Conservation (phyloP, 2,113 vertebrate genomes). For the Neoarius graeffei region DNA sequence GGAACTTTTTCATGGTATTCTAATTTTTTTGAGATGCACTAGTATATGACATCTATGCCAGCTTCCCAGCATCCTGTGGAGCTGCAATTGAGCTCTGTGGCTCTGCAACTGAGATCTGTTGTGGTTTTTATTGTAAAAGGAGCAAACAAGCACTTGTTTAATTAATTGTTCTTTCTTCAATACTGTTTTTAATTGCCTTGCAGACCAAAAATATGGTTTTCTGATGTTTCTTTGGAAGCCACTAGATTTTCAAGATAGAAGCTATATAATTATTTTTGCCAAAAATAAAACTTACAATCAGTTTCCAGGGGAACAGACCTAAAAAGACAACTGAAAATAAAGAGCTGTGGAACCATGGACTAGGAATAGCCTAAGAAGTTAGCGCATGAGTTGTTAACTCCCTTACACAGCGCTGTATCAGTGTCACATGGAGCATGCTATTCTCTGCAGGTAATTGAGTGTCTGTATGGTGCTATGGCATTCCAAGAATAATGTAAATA, state of each 20-base stretch:
- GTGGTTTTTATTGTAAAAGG: background rate
- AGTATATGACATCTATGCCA: slow-evolving; percentile 17
- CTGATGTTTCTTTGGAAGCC: background rate
- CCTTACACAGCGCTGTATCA: slow-evolving; percentile 19
- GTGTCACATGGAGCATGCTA: background rate
- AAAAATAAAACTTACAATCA: background rate
- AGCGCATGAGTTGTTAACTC: background rate
- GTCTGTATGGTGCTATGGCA: slow-evolving; percentile 22
- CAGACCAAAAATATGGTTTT: background rate
- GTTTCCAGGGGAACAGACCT: background rate
- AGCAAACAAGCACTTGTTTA: background rate
- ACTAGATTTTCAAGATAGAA: background rate
- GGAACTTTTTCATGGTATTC: no score
- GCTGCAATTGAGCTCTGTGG: background rate
- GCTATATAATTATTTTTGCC: background rate
- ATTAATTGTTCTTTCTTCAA: background rate
- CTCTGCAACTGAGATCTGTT: background rate
- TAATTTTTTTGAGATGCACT: no score
- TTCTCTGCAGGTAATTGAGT: slow-evolving; percentile 45
- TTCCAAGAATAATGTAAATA: slow-evolving; percentile 36
- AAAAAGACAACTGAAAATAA: background rate
- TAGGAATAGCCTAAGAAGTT: slow-evolving; percentile 1
- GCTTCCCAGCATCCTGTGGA: slow-evolving; percentile 2
- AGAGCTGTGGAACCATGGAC: background rate
- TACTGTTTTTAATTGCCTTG: background rate